These are phyloP conservation scores for Vulpes lagopus DNA, from an alignment of 2,113 vertebrate species.

Conservation along the genomic window DNA sequence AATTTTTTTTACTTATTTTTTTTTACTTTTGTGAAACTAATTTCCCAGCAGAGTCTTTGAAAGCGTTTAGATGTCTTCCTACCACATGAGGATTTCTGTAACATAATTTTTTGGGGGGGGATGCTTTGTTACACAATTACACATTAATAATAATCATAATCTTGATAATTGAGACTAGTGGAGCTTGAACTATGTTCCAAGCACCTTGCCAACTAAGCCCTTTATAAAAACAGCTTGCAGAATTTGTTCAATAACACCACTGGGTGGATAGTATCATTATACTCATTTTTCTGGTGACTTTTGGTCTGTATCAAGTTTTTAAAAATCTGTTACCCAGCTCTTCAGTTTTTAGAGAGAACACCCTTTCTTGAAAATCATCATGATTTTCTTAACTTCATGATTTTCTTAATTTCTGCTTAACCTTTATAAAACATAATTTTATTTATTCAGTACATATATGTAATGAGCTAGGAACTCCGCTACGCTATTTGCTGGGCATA, in stretches of 20 bases:
- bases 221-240: background rate
- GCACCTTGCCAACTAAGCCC: background rate
- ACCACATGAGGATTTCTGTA: background rate
- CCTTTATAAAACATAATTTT: background rate
- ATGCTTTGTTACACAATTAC: background rate
- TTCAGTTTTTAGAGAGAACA: background rate
- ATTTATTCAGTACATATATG: background rate
- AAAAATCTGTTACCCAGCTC: background rate
- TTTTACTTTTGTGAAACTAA: conserved; percentile 41
- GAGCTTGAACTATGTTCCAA: background rate
- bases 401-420: background rate
- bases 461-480: background rate
- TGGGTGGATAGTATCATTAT: background rate
- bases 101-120: background rate
- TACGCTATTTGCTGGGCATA: background rate
- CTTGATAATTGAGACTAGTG: background rate
- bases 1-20: background rate
- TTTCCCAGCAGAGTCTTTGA: background rate
- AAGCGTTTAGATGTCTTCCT: background rate
- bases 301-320: background rate
- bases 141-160: background rate
- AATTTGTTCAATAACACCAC: background rate
- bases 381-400: background rate
- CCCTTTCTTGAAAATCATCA: background rate
- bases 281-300: background rate